A percentile compares a stretch with the other conserved stretches of the same genome.
phyloP scores from a whole-genome alignment of 2,113 vertebrate genomes.

The Chunga burmeisteri region DNA sequence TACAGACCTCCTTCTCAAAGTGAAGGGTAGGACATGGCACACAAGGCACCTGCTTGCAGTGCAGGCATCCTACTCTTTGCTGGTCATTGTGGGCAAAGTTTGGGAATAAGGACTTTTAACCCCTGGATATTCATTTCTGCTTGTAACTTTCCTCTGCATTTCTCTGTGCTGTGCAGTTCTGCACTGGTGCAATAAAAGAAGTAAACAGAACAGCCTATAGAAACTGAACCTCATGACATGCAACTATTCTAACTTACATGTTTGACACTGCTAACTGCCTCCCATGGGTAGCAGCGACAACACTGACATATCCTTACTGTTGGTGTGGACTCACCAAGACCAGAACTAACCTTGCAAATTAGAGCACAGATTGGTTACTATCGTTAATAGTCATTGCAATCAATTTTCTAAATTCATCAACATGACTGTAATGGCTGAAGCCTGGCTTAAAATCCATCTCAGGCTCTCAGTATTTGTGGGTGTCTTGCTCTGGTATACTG shows the following conservation, averaged over 20 bases:
- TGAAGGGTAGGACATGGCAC: background rate
- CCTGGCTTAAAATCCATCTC: background rate
- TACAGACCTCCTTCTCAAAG: background rate
- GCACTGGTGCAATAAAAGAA: background rate
- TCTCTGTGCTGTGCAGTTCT: background rate
- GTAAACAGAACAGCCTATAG: background rate
- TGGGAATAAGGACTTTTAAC: background rate
- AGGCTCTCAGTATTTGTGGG: background rate
- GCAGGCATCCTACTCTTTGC: background rate
- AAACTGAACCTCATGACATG: background rate
- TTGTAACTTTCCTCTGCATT: background rate
- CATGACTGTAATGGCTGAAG: background rate
- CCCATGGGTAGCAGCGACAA: background rate
- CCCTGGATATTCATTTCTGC: background rate
- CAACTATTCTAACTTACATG: background rate
- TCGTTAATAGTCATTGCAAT: background rate
- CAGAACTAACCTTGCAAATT: background rate
- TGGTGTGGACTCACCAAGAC: background rate
- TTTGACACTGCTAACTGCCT: background rate
- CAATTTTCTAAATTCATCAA: background rate
- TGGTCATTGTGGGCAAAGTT: background rate
- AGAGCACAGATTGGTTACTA: background rate
- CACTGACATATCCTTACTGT: background rate
- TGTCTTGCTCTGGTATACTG: background rate
- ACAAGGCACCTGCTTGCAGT: background rate